Percentiles rank a stretch among this genome's conserved stretches.
Conservation (phyloP, 2,113 vertebrate genomes). For the Oryzias curvinotus region DNA sequence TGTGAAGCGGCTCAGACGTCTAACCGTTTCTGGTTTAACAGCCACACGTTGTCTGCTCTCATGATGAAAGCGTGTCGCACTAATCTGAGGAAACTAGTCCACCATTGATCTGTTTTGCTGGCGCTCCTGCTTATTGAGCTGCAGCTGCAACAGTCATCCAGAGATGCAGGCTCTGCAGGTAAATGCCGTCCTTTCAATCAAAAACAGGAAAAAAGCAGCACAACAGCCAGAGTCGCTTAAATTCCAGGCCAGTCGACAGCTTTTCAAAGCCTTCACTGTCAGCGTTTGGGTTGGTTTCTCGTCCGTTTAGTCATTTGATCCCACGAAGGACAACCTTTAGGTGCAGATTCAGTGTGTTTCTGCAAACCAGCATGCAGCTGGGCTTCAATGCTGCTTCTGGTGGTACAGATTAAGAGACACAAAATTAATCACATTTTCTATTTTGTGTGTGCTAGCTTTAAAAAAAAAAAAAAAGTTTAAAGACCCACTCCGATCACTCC, state of each 20-base stretch:
- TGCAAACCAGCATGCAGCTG: too few relatives aligned
- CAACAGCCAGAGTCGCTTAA: not conserved
- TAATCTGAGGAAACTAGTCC: slow-evolving; percentile 34
- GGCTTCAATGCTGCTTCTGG: too few relatives aligned
- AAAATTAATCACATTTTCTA: too few relatives aligned
- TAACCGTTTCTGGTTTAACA: not conserved
- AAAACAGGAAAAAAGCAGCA: too few relatives aligned
- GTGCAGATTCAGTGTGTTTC: too few relatives aligned
- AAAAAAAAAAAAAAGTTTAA: too few relatives aligned
- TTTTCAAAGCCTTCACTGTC: slow-evolving; percentile 13
- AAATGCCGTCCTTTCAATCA: too few relatives aligned
- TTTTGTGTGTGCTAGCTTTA: too few relatives aligned
- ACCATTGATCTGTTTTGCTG: slow-evolving; percentile 44
- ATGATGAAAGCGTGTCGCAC: slow-evolving; percentile 20
- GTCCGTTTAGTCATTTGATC: too few relatives aligned
- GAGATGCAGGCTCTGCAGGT: slow-evolving; percentile 23
- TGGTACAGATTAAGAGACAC: too few relatives aligned
- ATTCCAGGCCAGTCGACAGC: not conserved
- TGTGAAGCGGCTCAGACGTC: not conserved
- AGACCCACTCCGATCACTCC: too few relatives aligned
- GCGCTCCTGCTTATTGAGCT: slow-evolving; percentile 61
- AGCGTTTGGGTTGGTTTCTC: slow-evolving; percentile 2
- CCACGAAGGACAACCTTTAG: too few relatives aligned
- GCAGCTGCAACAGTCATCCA: slow-evolving; percentile 36
- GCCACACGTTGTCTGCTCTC: slow-evolving; percentile 29